These are phyloP conservation scores for Embidobia sp. DNA, from an alignment of 2,888 invertebrate genomes.

Conservation along the genomic window DNA sequence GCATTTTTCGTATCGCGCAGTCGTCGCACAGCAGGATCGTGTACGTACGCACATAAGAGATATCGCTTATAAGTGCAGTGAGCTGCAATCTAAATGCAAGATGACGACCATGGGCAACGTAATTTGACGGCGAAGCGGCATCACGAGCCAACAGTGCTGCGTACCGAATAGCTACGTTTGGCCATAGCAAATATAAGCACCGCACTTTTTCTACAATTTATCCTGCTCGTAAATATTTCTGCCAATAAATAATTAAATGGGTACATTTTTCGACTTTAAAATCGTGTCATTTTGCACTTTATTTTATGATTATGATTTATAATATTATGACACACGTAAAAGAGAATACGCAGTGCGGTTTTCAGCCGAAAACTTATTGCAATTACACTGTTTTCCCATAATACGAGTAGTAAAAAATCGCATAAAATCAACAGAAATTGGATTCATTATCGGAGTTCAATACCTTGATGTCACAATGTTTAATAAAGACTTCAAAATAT, in stretches of 20 bases:
- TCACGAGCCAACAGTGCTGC: constrained; percentile 17
- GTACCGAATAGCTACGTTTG: constrained; percentile 25
- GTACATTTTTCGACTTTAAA: constrained; percentile 11
- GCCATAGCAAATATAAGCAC: constrained; percentile 15
- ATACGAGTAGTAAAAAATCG: too few relatives aligned
- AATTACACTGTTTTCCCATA: constrained; percentile 10
- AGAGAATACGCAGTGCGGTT: too few relatives aligned
- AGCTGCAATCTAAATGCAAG: constrained; percentile 67
- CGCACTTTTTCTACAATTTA: constrained; percentile 11
- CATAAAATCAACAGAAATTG: too few relatives aligned
- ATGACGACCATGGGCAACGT: constrained; percentile 63
- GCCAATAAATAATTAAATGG: constrained; percentile 29
- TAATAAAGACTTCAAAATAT: too few relatives aligned
- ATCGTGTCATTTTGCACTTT: constrained; percentile 12
- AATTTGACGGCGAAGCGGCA: constrained; percentile 50
- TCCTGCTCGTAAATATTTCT: constrained; percentile 9
- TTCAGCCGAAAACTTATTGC: constrained; percentile 13
- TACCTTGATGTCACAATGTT: too few relatives aligned
- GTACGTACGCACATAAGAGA: constrained; percentile 61
- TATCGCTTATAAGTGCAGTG: constrained; percentile 68
- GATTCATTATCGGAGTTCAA: too few relatives aligned
- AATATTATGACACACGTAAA: too few relatives aligned
- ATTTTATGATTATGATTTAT: constrained; percentile 13
- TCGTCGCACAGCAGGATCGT: constrained; percentile 68
- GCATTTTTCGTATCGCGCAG: constrained; percentile 67